Base-by-base conservation (phyloP, 2,113 vertebrate species). In the Ictidomys tridecemlineatus region DNA sequence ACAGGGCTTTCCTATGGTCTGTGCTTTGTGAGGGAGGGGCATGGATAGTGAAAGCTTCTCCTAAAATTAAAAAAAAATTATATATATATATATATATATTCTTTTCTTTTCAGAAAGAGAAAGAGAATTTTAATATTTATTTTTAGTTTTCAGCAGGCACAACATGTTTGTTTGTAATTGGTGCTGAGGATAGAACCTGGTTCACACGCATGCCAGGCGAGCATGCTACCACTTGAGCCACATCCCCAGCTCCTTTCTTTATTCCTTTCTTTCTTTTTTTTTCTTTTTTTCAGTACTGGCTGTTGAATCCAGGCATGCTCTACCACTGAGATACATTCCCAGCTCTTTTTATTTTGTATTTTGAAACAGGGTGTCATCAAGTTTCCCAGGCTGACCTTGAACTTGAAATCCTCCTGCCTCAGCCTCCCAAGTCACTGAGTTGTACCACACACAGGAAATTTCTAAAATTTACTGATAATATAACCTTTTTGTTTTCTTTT, bases 401-500 rank as follows among this genome's bases (percentile, higher is more conserved):
- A 34, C 32, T 69, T 69, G 32, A 7, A n/a, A 69, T 69, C 5
- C 28, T 67, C 65, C 16, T 69, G 32, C 30, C 65, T 67, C 65
- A 67, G 65, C 12, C 65, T 67, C 65, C 30, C 14, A 69, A 13
- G 16, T 5, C 6, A 5, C n/a, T 32, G 67, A 6, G n/a, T n/a
- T 82, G 32, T 61, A 42, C 67, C 32, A n/a, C 32, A 16, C 12
- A 14, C 32, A 69, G 13, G 32, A 5, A 32, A 69, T 80, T 72
- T 93, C 24, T 91, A 67, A 94, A 85, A 70, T 87, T 37, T 77
- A 72, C 72, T 94, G 85, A 85, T 53, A 20, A 85, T 10, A 5
- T 53, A 37, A 83, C 67, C 67, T 6, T 34, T 34, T 30, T 11
- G 10, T 65, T 65, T 30, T 34, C 56, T 30, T 11, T 12, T 65